Evolutionary conservation across 2,113 vertebrate genomes (phyloP).

Genomic region (Cololabis saira): DNA sequence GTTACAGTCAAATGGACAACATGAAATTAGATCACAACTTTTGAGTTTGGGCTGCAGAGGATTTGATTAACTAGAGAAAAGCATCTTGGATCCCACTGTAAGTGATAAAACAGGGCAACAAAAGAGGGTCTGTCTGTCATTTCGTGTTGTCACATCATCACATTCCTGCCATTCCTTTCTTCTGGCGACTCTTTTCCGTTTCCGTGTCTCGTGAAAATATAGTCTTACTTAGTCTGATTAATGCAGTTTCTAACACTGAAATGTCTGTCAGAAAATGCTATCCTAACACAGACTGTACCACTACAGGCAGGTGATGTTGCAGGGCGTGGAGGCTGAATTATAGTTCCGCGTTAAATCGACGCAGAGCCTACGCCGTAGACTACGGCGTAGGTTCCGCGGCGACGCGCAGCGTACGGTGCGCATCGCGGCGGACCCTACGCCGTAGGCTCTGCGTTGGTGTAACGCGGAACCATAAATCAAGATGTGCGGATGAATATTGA

Average conservation of each 20-base stretch:
- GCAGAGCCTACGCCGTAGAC: no score
- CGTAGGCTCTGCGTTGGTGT: no score
- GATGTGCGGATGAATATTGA: background rate
- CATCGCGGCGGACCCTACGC: no score
- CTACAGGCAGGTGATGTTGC: conserved; percentile 7
- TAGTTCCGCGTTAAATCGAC: no score
- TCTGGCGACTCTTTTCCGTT: conserved; percentile 33
- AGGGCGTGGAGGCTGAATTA: no score
- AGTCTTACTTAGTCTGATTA: conserved; percentile 26
- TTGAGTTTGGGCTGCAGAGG: conserved; percentile 13
- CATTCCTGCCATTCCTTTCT: conserved; percentile 69
- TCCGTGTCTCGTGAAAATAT: conserved; percentile 19
- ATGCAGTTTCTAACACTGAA: conserved; percentile 45
- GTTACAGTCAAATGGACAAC: conserved; percentile 21
- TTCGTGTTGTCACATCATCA: conserved; percentile 60
- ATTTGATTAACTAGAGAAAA: conserved; percentile 17
- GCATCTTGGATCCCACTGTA: conserved; percentile 6
- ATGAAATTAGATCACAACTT: conserved; percentile 7
- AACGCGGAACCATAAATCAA: no score
- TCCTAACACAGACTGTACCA: background rate
- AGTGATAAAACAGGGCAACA: conserved; percentile 45
- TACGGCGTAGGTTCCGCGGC: no score
- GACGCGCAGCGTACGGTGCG: no score
- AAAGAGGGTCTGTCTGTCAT: conserved; percentile 47
- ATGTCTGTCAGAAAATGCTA: conserved; percentile 30